Evolutionary conservation across 2,797 vertebrate species (phyloP).

Genomic region (Myoxocephalus aenaeus): DNA sequence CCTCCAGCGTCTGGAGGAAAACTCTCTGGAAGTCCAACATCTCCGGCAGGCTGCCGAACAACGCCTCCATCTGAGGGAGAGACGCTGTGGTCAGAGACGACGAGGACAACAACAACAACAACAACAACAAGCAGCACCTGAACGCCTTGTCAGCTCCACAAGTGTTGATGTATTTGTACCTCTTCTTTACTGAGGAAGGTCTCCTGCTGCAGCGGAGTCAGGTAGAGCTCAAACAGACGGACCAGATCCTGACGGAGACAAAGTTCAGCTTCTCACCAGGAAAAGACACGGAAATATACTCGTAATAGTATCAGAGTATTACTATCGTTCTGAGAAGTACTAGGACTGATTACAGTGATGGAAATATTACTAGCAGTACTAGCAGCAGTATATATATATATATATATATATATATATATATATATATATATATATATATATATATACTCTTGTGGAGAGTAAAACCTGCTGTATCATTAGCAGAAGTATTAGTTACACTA

Average conservation of each 20-base stretch:
- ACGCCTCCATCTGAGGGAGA: slow-evolving; percentile 90
- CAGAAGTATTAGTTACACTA: background rate
- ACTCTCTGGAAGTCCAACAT: slow-evolving; percentile 97
- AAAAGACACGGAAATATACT: background rate
- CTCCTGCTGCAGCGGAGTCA: slow-evolving; percentile 93
- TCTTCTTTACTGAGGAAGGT: slow-evolving; percentile 94
- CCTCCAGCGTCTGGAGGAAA: slow-evolving; percentile 94
- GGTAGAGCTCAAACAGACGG: slow-evolving; percentile 91
- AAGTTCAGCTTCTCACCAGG: background rate
- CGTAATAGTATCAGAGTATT: background rate
- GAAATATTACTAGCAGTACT: background rate
- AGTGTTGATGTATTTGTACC: slow-evolving; percentile 73
- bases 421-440: too few relatives aligned
- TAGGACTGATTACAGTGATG: background rate
- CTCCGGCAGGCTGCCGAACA: slow-evolving; percentile 94
- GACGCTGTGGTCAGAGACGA: background rate
- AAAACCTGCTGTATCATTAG: background rate
- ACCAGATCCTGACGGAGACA: slow-evolving; percentile 86
- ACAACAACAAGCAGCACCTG: background rate
- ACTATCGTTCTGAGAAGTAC: background rate
- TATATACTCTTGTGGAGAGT: background rate
- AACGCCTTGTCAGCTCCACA: background rate
- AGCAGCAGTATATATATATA: background rate
- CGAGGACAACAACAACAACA: background rate
- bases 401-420: too few relatives aligned